Evolutionary conservation across 92 coral and sea anemone species (phyloP).

Genomic region (Epizoanthus scotinus): DNA sequence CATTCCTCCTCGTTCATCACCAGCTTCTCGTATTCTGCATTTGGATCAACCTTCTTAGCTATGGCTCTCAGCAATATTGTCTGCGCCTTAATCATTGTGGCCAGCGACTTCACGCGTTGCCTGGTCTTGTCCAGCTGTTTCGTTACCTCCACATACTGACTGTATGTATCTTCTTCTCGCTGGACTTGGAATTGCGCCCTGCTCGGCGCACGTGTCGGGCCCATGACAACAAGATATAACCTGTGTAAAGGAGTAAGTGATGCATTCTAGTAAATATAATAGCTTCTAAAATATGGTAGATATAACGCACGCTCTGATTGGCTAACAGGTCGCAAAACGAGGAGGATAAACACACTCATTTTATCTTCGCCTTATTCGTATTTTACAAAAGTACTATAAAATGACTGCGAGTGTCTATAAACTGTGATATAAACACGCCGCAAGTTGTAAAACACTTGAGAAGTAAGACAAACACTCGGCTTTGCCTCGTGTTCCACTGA

Average conservation of each 20-base stretch:
- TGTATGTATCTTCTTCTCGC: constrained; percentile 11
- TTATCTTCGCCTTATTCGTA: too few species aligned
- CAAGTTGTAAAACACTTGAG: too few species aligned
- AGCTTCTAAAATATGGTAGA: too few species aligned
- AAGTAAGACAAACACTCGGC: too few species aligned
- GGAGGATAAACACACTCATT: too few species aligned
- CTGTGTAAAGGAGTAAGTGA: not conserved
- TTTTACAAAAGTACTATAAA: too few species aligned
- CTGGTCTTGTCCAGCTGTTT: constrained; percentile 21
- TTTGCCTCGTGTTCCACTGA: too few species aligned
- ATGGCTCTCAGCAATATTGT: constrained; percentile 20
- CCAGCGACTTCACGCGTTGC: constrained; percentile 39
- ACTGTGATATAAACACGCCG: too few species aligned
- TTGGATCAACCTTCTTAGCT: constrained; percentile 19
- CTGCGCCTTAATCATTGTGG: constrained; percentile 36
- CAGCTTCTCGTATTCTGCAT: constrained; percentile 4
- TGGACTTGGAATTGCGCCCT: not conserved
- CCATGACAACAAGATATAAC: constrained; percentile 17
- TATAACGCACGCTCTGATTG: too few species aligned
- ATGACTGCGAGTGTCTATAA: too few species aligned
- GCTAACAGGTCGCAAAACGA: too few species aligned
- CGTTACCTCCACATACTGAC: constrained; percentile 13
- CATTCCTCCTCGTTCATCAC: constrained; percentile 1
- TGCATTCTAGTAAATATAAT: too few species aligned
- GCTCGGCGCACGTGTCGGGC: not conserved